Conservation (phyloP, 1,140 invertebrate species). For the Drosophila baimaii region DNA sequence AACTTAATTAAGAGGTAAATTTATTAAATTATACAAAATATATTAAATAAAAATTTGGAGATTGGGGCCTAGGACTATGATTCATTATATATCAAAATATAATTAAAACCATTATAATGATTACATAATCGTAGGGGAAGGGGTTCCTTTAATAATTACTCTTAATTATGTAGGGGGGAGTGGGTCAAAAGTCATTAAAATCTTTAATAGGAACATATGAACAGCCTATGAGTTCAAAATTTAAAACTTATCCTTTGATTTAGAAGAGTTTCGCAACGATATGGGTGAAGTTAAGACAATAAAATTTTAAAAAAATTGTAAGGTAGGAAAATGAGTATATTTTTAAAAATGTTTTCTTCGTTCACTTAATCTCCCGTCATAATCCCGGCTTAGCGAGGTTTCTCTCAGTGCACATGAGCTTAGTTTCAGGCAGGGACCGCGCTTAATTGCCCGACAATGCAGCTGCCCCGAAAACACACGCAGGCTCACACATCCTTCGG, state of each 20-base stretch:
- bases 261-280: neutral
- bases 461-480: constrained; percentile 34
- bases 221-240: neutral
- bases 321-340: neutral
- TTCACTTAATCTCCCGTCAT: no score
- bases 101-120: no score
- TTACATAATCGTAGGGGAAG: no score
- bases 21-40: no score
- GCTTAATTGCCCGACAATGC: constrained; percentile 41
- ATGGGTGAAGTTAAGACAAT: no score
- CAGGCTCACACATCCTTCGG: constrained; percentile 24
- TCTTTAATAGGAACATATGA: no score
- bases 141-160: no score
- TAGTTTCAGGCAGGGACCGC: constrained; percentile 22
- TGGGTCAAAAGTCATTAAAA: no score
- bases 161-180: no score
- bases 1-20: neutral
- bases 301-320: neutral
- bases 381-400: neutral
- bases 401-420: constrained; percentile 18
- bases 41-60: no score
- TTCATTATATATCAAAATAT: no score
- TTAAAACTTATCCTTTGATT: neutral
- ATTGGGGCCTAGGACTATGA: no score
- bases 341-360: neutral